Evolutionary conservation across 2,797 vertebrate species (phyloP).

Genomic region (Mormyrus hasselquistii): DNA sequence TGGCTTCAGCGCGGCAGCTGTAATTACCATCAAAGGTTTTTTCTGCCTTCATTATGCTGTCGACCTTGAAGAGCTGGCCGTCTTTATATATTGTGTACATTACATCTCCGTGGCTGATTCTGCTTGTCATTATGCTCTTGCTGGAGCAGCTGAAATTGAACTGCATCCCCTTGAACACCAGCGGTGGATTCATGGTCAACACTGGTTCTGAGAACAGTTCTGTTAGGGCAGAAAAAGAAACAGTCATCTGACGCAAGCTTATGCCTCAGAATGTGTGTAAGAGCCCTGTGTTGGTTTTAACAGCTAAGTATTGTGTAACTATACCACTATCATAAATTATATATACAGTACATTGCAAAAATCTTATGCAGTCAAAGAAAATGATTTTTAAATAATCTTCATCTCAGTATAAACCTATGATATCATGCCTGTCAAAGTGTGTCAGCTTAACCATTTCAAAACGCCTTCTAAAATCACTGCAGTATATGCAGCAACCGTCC

Average conservation of each 20-base stretch:
- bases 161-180: slow-evolving; percentile 49
- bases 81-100: slow-evolving; percentile 44
- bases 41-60: neutral
- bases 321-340: neutral
- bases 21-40: slow-evolving; percentile 46
- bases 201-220: slow-evolving; percentile 62
- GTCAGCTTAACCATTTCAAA: neutral
- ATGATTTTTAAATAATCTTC: neutral
- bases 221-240: slow-evolving; percentile 33
- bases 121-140: slow-evolving; percentile 25
- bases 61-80: neutral
- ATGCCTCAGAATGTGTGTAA: neutral
- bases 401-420: neutral
- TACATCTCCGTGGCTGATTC: slow-evolving; percentile 34
- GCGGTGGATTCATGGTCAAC: slow-evolving; percentile 42
- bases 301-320: neutral
- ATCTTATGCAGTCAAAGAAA: neutral
- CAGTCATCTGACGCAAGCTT: neutral
- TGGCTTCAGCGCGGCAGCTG: slow-evolving; percentile 50
- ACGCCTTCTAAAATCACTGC: neutral
- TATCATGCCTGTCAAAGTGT: neutral
- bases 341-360: neutral
- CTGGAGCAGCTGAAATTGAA: slow-evolving; percentile 53
- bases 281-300: neutral
- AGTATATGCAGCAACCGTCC: neutral